Conservation (phyloP, 2,113 vertebrate genomes). For the Pholis gunnellus region DNA sequence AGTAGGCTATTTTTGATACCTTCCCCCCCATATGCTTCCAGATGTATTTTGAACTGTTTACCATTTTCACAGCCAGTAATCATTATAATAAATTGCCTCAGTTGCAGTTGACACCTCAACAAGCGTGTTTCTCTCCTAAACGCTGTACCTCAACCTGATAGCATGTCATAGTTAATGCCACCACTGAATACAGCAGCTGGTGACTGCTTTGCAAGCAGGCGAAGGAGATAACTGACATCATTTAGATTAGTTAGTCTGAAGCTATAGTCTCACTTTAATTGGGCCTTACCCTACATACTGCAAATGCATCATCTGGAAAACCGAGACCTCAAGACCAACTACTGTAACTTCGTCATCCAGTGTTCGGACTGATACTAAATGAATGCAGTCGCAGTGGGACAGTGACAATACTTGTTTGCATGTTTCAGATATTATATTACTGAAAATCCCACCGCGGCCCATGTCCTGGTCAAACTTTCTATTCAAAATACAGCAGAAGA, state of each 20-base stretch:
- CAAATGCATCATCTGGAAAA: constrained; percentile 53
- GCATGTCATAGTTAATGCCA: constrained; percentile 25
- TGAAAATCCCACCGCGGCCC: not conserved
- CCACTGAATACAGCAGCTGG: constrained; percentile 62
- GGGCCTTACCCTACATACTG: constrained; percentile 74
- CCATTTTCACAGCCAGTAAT: not conserved
- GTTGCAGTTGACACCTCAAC: not conserved
- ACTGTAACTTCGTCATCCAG: not conserved
- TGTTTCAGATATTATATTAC: not conserved
- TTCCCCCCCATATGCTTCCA: not conserved
- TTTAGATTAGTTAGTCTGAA: constrained; percentile 71
- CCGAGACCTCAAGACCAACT: constrained; percentile 11
- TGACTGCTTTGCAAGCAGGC: constrained; percentile 71
- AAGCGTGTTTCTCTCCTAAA: not conserved
- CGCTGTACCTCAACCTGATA: constrained; percentile 1
- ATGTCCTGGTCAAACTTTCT: not conserved
- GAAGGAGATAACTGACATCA: constrained; percentile 61
- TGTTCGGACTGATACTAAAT: not conserved
- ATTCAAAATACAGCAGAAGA: not conserved
- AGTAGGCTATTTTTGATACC: not conserved
- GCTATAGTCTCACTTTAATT: constrained; percentile 73
- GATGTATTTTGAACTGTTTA: constrained; percentile 9
- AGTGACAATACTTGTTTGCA: not conserved
- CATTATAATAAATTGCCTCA: not conserved
- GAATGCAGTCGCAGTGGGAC: not conserved